phyloP scores from a whole-genome alignment of 2,888 invertebrate genomes.

The Isoperla grammatica region DNA sequence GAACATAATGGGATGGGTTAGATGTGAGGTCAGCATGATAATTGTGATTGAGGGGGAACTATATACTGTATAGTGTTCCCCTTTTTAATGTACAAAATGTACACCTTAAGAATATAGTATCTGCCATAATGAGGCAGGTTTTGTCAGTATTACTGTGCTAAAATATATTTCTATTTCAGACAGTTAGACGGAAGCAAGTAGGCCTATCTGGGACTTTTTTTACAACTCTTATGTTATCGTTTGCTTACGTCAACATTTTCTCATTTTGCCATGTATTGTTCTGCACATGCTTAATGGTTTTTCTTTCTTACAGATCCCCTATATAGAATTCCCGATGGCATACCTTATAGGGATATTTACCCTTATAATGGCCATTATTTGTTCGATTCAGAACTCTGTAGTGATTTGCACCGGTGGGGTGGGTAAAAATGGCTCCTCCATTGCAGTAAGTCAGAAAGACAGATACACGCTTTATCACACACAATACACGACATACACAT shows the following conservation, averaged over 20 bases:
- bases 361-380: slow-evolving; percentile 63
- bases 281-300: background rate
- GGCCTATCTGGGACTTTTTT: no score
- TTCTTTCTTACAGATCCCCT: slow-evolving; percentile 26
- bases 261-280: background rate
- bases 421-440: slow-evolving; percentile 98
- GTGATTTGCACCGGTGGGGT: slow-evolving; percentile 49
- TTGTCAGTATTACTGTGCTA: no score
- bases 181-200: no score
- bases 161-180: no score
- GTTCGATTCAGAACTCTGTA: slow-evolving; percentile 65
- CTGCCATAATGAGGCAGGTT: no score
- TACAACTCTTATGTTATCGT: no score
- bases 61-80: no score
- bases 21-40: no score
- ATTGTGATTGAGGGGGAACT: no score
- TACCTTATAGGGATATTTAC: slow-evolving; percentile 71
- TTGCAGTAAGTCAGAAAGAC: slow-evolving; percentile 74
- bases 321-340: slow-evolving; percentile 47
- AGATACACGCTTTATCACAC: background rate
- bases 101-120: no score
- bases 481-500: background rate
- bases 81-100: no score
- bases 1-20: no score
- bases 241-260: background rate